These are phyloP conservation scores for Brachionus sp. DNA, from an alignment of 1,140 invertebrate species.

Conservation along the genomic window DNA sequence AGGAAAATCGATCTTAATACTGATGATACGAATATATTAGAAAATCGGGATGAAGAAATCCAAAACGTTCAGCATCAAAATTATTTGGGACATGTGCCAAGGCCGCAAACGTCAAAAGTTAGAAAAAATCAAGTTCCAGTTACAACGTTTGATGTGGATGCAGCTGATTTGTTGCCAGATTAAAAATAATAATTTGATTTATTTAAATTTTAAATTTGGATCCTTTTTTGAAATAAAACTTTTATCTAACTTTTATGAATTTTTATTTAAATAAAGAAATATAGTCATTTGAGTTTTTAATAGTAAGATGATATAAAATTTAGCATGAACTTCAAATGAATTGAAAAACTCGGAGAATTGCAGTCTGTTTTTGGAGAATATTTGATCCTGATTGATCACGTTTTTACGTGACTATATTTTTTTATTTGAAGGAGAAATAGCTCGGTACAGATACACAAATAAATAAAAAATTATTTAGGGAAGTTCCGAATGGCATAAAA, in stretches of 20 bases:
- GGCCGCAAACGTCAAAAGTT: slow-evolving; percentile 49
- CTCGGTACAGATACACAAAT: too few species aligned
- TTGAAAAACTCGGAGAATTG: too few species aligned
- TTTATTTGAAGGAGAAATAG: too few species aligned
- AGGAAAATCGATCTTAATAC: slow-evolving; percentile 34
- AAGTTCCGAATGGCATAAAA: too few species aligned
- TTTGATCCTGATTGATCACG: too few species aligned
- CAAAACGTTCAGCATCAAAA: slow-evolving; percentile 28
- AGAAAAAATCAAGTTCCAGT: slow-evolving; percentile 49
- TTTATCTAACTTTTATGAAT: background rate
- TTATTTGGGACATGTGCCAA: slow-evolving; percentile 48
- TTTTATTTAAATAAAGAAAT: too few species aligned
- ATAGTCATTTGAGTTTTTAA: too few species aligned
- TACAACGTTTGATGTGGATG: background rate
- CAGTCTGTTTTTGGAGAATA: too few species aligned
- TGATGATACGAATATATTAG: slow-evolving; percentile 13
- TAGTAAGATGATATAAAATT: too few species aligned
- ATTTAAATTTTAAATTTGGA: slow-evolving; percentile 18
- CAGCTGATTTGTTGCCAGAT: slow-evolving; percentile 47
- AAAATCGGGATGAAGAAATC: background rate
- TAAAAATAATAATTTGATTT: slow-evolving; percentile 45
- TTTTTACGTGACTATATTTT: too few species aligned
- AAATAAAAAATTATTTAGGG: too few species aligned
- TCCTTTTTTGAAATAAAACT: background rate
- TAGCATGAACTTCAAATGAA: too few species aligned